Evolutionary conservation across 2,113 vertebrate species (phyloP).

Genomic region (Anhinga rufa): DNA sequence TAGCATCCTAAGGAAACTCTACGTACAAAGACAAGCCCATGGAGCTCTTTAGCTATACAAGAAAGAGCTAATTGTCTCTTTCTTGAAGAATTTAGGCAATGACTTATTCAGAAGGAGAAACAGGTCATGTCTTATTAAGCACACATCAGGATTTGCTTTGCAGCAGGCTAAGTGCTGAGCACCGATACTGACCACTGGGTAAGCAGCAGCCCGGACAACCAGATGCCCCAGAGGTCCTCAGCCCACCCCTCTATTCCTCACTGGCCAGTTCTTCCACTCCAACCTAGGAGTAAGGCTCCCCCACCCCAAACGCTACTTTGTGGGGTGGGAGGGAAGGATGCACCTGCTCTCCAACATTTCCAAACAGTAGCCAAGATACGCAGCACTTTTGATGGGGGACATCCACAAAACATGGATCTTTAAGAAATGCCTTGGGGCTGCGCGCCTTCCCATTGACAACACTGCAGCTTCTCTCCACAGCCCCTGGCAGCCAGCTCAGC

Average conservation of each 20-base stretch:
- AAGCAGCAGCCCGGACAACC: neutral
- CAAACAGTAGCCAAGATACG: rapidly evolving
- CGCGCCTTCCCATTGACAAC: neutral
- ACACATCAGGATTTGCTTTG: rapidly evolving
- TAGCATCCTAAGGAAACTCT: neutral
- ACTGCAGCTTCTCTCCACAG: neutral
- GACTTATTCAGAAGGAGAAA: neutral
- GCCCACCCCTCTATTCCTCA: neutral
- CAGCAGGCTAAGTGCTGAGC: neutral
- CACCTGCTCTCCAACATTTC: rapidly evolving
- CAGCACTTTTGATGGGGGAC: rapidly evolving
- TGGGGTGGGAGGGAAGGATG: neutral
- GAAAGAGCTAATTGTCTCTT: neutral
- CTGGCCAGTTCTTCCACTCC: neutral
- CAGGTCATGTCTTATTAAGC: neutral
- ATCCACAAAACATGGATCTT: neutral
- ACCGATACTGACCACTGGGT: rapidly evolving
- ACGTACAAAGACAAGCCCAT: neutral
- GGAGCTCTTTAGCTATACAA: neutral
- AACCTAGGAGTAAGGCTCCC: neutral
- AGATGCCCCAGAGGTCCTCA: neutral
- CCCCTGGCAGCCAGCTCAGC: neutral
- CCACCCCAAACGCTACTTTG: neutral
- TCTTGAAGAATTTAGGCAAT: neutral
- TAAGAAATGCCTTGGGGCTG: neutral